These are phyloP conservation scores for Catamblyrhynchus diadema DNA, from an alignment of 2,797 vertebrate species.

Conservation along the genomic window DNA sequence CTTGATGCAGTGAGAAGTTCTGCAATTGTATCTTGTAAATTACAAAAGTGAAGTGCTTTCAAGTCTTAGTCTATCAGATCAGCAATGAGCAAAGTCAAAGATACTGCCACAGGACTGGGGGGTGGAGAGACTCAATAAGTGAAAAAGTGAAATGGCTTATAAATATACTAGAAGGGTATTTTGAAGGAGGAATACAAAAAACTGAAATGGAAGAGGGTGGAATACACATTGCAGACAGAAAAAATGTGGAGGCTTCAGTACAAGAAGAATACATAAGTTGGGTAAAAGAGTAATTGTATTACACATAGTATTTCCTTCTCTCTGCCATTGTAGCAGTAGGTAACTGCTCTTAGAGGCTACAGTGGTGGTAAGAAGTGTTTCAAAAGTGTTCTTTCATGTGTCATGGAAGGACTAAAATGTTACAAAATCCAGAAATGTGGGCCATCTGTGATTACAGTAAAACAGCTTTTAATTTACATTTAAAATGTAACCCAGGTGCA, in stretches of 20 bases:
- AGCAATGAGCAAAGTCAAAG: background rate
- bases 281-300: background rate
- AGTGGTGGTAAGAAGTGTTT: background rate
- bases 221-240: background rate
- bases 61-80: background rate
- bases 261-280: background rate
- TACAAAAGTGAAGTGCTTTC: background rate
- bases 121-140: fast-evolving
- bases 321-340: background rate
- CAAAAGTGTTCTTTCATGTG: fast-evolving
- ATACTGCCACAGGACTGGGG: background rate
- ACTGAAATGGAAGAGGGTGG: background rate
- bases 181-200: background rate
- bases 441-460: fast-evolving
- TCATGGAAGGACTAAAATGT: background rate
- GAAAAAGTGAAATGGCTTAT: background rate
- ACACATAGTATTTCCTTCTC: background rate
- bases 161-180: background rate
- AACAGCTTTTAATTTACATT: background rate
- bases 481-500: background rate
- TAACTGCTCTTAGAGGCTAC: background rate
- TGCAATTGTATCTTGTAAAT: background rate
- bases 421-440: background rate
- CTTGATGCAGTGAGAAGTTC: background rate
- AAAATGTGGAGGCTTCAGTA: background rate